Base-by-base conservation (phyloP, 2,113 vertebrate genomes). In the Stigmatopora nigra region DNA sequence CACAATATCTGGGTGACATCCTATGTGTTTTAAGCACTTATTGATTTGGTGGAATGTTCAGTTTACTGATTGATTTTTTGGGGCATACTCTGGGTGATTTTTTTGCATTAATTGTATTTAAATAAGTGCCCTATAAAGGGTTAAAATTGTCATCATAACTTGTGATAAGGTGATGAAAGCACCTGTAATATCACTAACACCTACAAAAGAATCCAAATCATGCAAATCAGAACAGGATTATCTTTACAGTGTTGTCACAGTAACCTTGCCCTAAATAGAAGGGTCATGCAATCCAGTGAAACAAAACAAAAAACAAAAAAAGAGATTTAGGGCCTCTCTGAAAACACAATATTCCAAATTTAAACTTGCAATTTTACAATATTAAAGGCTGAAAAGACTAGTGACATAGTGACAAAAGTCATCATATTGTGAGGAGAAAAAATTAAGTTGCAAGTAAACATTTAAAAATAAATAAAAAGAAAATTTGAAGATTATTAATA, bases 211-310 rank as follows among this genome's bases (percentile, higher is more conserved):
- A 88, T 81, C 86, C 79, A 87, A 87, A 86, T 81, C 82, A 78
- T 56, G 53, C 53, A 75, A 67, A 76, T 76, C 53, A 89, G 88
- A 89, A 85, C 85, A 87, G 74, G 86, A 88, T 71, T 87, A 87
- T 88, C 80, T 71, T 84, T 81, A 89, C 89, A 91, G 82, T 85
- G 86, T 89, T 82, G 86, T 88, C 88, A 85, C 84, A 88, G 84
- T 83, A 89, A 88, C 85, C 83, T 86, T 85, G 86, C 84, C 78
- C 81, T 68, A 83, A 78, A 82, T 84, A 72, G 84, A 87, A 64
- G 79, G 72, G 85, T 91, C 91, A 91, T 92, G 89, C 88, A 85
- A 87, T 85, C 80, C 86, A 76, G 84, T 89, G 89, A 88, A 85
- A 88, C 86, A 36, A 87, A 82, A 79, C 83, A 89, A 85, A 85